These are phyloP conservation scores for Acleris sparsana DNA, from an alignment of 2,888 invertebrate genomes.

Conservation along the genomic window DNA sequence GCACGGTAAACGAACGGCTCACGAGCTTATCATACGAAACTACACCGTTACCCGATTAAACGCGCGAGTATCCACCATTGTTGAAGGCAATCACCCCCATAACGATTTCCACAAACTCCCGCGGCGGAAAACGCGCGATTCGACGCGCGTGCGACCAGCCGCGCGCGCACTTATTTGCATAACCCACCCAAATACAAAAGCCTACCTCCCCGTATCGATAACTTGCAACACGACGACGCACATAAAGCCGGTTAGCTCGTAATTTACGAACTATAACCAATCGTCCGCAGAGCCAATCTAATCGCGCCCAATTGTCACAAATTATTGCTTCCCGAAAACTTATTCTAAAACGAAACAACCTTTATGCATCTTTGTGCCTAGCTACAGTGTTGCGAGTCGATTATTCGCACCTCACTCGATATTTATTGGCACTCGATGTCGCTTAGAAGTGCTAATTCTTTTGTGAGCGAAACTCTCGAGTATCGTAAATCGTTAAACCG, in stretches of 20 bases:
- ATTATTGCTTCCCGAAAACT: slow-evolving; percentile 82
- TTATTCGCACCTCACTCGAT: slow-evolving; percentile 70
- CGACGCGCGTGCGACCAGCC: slow-evolving; percentile 77
- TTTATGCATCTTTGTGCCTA: slow-evolving; percentile 54
- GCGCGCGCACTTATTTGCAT: slow-evolving; percentile 69
- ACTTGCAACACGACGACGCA: slow-evolving; percentile 55
- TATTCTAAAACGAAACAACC: slow-evolving; percentile 65
- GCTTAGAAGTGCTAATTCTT: slow-evolving; percentile 74
- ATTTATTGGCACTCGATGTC: slow-evolving; percentile 80
- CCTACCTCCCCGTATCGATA: slow-evolving; percentile 44
- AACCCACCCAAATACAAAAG: slow-evolving; percentile 57
- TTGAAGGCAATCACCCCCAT: slow-evolving; percentile 83
- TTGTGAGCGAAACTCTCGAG: slow-evolving; percentile 63
- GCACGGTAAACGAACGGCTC: neutral
- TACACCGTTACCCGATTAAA: slow-evolving; percentile 69
- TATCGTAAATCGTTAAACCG: slow-evolving; percentile 69
- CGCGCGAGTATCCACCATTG: slow-evolving; percentile 76
- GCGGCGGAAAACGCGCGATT: slow-evolving; percentile 79
- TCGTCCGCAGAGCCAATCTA: slow-evolving; percentile 79
- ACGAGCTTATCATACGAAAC: slow-evolving; percentile 61
- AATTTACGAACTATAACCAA: slow-evolving; percentile 82
- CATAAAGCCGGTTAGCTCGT: slow-evolving; percentile 64
- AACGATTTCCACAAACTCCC: slow-evolving; percentile 80
- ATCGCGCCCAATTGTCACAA: slow-evolving; percentile 82
- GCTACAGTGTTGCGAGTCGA: slow-evolving; percentile 74